Conservation (phyloP, 1,140 invertebrate species). For the Cyclargus thomasi region DNA sequence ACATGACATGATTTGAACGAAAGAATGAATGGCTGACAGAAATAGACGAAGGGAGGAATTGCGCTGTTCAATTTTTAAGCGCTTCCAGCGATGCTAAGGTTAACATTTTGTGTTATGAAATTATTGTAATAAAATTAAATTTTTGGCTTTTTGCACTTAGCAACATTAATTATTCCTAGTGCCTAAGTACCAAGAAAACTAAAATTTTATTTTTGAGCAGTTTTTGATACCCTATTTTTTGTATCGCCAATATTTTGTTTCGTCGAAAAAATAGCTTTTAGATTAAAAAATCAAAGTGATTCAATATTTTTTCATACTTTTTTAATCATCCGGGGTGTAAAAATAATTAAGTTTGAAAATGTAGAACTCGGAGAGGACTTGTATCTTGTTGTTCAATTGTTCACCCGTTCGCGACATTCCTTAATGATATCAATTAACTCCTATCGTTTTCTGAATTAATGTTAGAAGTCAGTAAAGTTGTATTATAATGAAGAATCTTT, state of each 20-base stretch:
- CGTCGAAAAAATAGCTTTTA: no score
- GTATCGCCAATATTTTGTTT: no score
- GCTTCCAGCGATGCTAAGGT: slow-evolving; percentile 37
- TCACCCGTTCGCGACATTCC: slow-evolving; percentile 9
- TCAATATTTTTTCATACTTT: no score
- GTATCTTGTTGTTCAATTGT: not conserved
- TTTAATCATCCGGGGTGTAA: not conserved
- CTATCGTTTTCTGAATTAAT: not conserved
- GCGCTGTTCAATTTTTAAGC: slow-evolving; percentile 25
- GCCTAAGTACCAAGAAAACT: no score
- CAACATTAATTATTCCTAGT: no score
- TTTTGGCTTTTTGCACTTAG: no score
- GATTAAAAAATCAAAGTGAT: no score
- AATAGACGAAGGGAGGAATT: slow-evolving; percentile 59
- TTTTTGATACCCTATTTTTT: no score
- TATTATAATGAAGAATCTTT: not conserved
- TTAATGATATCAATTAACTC: slow-evolving; percentile 13
- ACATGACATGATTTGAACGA: slow-evolving; percentile 45
- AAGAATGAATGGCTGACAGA: slow-evolving; percentile 56
- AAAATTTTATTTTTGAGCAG: no score
- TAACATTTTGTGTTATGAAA: no score
- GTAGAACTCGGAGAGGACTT: not conserved
- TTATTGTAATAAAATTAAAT: no score
- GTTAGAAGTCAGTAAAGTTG: not conserved
- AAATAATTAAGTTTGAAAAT: not conserved